Evolutionary conservation across 1,140 invertebrate species (phyloP), one percentile per base, ranked within the genome.

Genomic region (Aphaenogaster rudis): DNA sequence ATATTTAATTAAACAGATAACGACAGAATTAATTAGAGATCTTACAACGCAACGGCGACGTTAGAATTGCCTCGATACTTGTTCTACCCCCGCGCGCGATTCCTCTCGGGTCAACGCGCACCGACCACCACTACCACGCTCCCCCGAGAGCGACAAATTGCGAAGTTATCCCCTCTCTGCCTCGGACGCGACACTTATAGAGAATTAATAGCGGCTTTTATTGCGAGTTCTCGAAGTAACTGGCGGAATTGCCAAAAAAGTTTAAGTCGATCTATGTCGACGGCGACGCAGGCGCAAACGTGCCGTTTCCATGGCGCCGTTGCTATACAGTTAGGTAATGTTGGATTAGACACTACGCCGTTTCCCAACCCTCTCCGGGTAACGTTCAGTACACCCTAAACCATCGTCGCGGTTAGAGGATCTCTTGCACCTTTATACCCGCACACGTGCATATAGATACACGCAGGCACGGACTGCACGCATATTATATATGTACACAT

Each of bases 331-430:
- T 81, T 36, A 69, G 88, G 88, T 90, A 59, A 90, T 86, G 88
- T 81, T 89, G 63, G 78, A 80, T 82, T 78, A 69, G 88, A 87
- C 71, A 71, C 63, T 86, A 84, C 86, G 72, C 77, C 86, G 85
- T 86, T 86, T 77, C 52, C 74, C 87, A 81, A 90, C 85, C 89
- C 88, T 90, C 88, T 79, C 72, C 64, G 80, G 80, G 80, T 90
- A 66, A 87, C 81, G 86, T 54, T 90, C 89, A 90, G 89, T 90
- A 77, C 88, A 90, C 88, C 86, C 88, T 89, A 90, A 90, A 77
- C 89, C 72, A 90, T 74, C 89, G 81, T 76, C 71, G 89, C 86
- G 89, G 88, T 87, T 57, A 57, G 78, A 66, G 74, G 79, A 82
- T 85, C 81, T 67, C 86, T 72, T 15, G 52, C 63, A 48, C 59